Conservation (phyloP, 2,113 vertebrate genomes). For the Desmodus rotundus region DNA sequence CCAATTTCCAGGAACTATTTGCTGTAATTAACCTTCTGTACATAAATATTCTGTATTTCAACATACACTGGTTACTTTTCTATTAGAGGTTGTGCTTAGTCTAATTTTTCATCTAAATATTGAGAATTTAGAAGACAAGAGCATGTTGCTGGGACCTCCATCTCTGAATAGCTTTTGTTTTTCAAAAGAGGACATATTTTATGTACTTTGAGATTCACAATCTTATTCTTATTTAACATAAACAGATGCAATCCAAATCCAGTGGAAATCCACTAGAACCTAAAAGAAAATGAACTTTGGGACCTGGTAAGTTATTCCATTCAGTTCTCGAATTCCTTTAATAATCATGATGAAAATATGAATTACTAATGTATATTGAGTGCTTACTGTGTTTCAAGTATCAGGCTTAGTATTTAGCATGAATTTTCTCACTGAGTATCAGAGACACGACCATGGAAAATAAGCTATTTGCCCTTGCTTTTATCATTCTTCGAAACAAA, state of each 20-base stretch:
- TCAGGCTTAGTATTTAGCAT: not conserved
- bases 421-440: not conserved
- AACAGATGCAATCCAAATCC: not conserved
- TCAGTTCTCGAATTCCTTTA: not conserved
- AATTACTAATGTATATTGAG: not conserved
- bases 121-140: not conserved
- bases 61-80: not conserved
- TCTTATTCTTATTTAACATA: not conserved
- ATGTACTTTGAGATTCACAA: not conserved
- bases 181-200: not conserved
- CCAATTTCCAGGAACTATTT: slow-evolving; percentile 8
- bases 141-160: not conserved
- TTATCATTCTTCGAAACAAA: not conserved
- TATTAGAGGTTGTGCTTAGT: not conserved
- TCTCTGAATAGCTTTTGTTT: not conserved
- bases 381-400: not conserved
- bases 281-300: not conserved
- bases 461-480: not conserved
- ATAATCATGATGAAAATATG: not conserved
- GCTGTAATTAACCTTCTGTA: not conserved
- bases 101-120: not conserved
- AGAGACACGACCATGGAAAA: not conserved
- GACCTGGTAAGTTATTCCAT: not conserved
- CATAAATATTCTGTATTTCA: not conserved
- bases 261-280: not conserved